Base-by-base conservation (phyloP, 2,888 invertebrate species). In the Coenonympha arcania region DNA sequence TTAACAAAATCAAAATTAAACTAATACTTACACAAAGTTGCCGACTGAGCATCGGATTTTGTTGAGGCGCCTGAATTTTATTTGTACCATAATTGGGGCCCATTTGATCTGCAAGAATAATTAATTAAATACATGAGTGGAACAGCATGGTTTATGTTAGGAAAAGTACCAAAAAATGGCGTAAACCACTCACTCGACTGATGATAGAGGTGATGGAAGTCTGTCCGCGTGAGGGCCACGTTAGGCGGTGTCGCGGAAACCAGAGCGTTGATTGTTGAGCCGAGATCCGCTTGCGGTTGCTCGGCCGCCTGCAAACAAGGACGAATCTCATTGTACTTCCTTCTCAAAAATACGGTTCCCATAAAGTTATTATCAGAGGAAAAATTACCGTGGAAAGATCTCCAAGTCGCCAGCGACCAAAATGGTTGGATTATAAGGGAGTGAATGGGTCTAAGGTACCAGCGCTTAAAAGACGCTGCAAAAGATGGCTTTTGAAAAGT, bases 1-100 rank as follows among this genome's bases (percentile, higher is more conserved):
- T n/a, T n/a, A 31, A 13, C 16, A 39, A 1, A 20, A 19, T 4
- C 20, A 11, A 26, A 18, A 24, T 36, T 30, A 31, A 15, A 31
- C 18, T 5, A 16, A 39, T 54, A 88, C 89, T 89, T 82, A 93
- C 93, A 71, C 92, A 92, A 65, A 94, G 86, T 79, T 94, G 94
- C 63, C 93, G 93, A 82, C 92, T 93, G 66, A 96, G 88, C 95
- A 96, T 95, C 22, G 95, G 94, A 83, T 95, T 95, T 77, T 95
- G 91, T 76, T 92, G 92, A 66, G 92, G 92, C 52, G 91, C 87
- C 50, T 90, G 89, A 63, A 93, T 86, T 75, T 91, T 88, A 71
- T 78, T 83, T 74, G 84, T 71, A 76, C 80, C 81, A 68, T 83
- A 86, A 68, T 76, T 82, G 61, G 81, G 69, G 64, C 80, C 79